phyloP scores from a whole-genome alignment of 1,140 invertebrate species.

The Contarinia nasturtii region DNA sequence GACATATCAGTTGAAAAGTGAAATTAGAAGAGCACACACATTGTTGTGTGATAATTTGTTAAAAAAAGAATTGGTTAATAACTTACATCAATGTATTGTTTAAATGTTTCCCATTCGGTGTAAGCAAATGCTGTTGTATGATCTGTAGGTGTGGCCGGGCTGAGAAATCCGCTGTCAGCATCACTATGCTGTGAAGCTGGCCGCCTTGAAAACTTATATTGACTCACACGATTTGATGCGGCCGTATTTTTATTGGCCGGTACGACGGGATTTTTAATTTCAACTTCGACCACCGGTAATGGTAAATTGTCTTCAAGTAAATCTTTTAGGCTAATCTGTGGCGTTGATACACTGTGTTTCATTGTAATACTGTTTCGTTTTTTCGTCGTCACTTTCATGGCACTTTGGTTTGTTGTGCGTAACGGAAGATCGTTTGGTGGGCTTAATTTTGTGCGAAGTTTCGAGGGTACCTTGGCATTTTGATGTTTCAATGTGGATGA shows the following conservation, averaged over 20 bases:
- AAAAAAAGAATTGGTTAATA: background rate
- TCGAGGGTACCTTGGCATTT: too few species aligned
- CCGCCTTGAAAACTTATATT: slow-evolving; percentile 7
- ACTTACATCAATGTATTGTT: slow-evolving; percentile 24
- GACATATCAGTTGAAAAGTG: too few species aligned
- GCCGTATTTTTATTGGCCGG: background rate
- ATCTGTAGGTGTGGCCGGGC: slow-evolving; percentile 16
- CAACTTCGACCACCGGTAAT: background rate
- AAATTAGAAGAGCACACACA: too few species aligned
- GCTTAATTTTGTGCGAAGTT: too few species aligned
- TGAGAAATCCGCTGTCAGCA: slow-evolving; percentile 22
- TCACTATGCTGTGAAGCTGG: slow-evolving; percentile 21
- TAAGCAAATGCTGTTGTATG: slow-evolving; percentile 21
- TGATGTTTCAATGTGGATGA: too few species aligned
- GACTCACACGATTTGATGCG: too few species aligned
- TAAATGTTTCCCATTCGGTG: slow-evolving; percentile 22
- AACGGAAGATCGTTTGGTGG: too few species aligned
- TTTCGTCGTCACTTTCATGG: too few species aligned
- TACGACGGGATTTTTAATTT: background rate
- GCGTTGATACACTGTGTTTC: too few species aligned
- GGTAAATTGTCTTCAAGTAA: background rate
- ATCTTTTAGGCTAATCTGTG: background rate
- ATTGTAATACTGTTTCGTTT: too few species aligned
- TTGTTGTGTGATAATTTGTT: too few species aligned
- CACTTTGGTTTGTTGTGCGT: too few species aligned